Evolutionary conservation across 2,113 vertebrate genomes (phyloP).

Genomic region (Cheilinus undulatus): DNA sequence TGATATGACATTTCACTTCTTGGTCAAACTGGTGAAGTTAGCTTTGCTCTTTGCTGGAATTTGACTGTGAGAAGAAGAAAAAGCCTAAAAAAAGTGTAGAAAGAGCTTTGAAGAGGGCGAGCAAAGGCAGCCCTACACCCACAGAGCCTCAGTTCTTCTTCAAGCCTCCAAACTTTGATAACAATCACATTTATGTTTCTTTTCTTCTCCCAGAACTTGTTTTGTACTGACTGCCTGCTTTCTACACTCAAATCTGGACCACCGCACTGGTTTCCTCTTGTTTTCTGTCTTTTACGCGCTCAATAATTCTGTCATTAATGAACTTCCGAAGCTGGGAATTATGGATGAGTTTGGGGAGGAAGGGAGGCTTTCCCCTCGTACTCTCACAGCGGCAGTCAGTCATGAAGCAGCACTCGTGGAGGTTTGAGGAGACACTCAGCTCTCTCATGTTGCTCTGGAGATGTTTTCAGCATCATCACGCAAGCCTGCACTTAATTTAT

Average conservation of each 20-base stretch:
- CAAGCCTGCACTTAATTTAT: constrained; percentile 41
- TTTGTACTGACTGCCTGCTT: background rate
- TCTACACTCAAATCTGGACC: constrained; percentile 12
- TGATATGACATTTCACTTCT: constrained; percentile 29
- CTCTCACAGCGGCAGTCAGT: constrained; percentile 49
- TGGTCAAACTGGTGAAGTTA: constrained; percentile 25
- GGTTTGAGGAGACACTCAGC: constrained; percentile 13
- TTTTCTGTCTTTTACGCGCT: constrained; percentile 30
- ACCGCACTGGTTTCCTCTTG: constrained; percentile 11
- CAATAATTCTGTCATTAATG: constrained; percentile 61
- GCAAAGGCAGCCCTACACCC: constrained; percentile 20
- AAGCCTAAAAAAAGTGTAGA: constrained; percentile 26
- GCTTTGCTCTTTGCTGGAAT: constrained; percentile 26
- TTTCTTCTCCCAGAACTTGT: background rate
- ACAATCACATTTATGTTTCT: constrained; percentile 1
- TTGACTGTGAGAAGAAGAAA: constrained; percentile 15
- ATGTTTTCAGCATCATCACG: constrained; percentile 18
- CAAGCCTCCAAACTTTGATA: constrained; percentile 24
- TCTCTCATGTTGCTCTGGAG: constrained; percentile 25
- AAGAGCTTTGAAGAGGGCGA: constrained; percentile 49
- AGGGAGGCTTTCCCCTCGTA: constrained; percentile 34
- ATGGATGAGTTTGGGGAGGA: constrained; percentile 60
- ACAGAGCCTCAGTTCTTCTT: constrained; percentile 7
- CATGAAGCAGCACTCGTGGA: constrained; percentile 10
- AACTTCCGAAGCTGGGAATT: constrained; percentile 51